A percentile compares a stretch with the other conserved stretches of the same genome.
Conservation (phyloP, 2,113 vertebrate genomes). For the Guaruba guarouba region DNA sequence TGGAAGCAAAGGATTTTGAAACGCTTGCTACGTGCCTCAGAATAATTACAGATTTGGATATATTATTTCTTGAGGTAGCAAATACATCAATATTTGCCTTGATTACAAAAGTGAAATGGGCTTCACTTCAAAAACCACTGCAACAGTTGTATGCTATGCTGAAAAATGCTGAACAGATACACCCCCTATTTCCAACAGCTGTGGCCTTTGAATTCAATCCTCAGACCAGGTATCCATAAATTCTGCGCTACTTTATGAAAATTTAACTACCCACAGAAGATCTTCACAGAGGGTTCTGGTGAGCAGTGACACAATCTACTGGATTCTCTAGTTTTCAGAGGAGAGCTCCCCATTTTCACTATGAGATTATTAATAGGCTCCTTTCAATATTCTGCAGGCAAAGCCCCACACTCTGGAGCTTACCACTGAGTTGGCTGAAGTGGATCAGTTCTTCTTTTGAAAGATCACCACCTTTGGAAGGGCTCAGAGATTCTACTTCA, state of each 20-base stretch:
- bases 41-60: background rate
- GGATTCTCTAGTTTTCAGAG: background rate
- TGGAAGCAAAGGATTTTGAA: background rate
- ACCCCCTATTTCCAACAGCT: background rate
- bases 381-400: background rate
- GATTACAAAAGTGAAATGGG: background rate
- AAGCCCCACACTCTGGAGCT: conserved; percentile 40
- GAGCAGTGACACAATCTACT: background rate
- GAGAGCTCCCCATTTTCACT: background rate
- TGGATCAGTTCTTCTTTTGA: conserved; percentile 86
- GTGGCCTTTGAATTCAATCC: background rate
- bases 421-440: conserved; percentile 87
- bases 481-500: conserved; percentile 79
- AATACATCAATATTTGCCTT: background rate
- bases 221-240: background rate
- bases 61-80: background rate
- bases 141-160: background rate
- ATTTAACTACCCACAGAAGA: background rate
- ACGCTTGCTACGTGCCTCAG: background rate
- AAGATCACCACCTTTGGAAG: conserved; percentile 83
- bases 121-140: background rate
- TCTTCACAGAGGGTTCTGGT: background rate
- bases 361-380: background rate
- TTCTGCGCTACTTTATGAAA: background rate
- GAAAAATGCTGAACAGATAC: background rate